Conservation (phyloP, 2,888 invertebrate genomes). For the Rhimphoctona megacephalus region DNA sequence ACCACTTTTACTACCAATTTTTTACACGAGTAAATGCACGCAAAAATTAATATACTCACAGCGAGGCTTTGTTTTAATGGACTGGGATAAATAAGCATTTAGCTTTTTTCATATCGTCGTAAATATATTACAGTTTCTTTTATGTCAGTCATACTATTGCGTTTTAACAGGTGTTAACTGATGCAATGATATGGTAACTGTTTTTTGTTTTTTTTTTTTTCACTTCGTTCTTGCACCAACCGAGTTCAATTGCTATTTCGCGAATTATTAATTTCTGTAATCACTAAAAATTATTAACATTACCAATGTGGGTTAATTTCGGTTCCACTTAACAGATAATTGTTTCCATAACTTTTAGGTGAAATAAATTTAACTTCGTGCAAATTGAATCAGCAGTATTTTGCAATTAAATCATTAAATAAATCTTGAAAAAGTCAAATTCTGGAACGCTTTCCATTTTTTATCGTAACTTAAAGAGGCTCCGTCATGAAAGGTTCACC, state of each 20-base stretch:
- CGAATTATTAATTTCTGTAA: not conserved
- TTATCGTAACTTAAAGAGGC: not conserved
- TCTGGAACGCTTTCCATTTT: not conserved
- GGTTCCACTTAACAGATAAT: not conserved
- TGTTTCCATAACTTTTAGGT: not conserved
- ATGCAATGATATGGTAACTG: constrained; percentile 2
- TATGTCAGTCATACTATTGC: constrained; percentile 13
- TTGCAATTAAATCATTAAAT: not conserved
- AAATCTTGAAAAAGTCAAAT: not conserved
- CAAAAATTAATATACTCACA: constrained; percentile 13
- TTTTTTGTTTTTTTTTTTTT: not conserved
- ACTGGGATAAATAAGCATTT: constrained; percentile 43
- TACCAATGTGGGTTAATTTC: not conserved
- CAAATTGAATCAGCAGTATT: not conserved
- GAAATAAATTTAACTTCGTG: not conserved
- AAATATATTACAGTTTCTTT: constrained; percentile 49
- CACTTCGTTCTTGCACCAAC: not conserved
- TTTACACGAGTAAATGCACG: constrained; percentile 1
- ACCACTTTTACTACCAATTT: constrained; percentile 29
- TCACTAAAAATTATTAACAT: not conserved
- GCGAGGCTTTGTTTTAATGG: constrained; percentile 30
- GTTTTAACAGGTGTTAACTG: not conserved
- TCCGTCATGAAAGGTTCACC: no score
- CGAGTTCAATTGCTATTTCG: not conserved
- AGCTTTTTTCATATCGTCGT: constrained; percentile 16